Conservation (phyloP, 2,888 invertebrate species). For the Achlya flavicornis region DNA sequence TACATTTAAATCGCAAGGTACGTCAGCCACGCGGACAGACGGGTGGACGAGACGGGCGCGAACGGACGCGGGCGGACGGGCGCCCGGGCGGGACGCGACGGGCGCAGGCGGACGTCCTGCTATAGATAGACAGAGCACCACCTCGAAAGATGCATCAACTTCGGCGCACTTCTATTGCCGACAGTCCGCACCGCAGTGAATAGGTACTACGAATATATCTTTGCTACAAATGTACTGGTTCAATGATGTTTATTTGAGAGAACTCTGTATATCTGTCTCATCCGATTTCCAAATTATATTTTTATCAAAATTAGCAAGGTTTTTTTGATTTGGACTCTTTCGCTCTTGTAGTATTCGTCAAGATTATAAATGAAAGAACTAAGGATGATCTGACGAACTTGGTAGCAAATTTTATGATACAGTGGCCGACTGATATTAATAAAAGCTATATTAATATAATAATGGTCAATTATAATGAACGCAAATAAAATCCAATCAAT, state of each 20-base stretch:
- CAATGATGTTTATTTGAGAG: not conserved
- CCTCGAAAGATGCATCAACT: not conserved
- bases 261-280: not conserved
- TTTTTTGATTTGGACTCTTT: no score
- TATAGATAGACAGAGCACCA: conserved; percentile 14
- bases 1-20: conserved; percentile 8
- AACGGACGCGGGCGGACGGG: conserved; percentile 13
- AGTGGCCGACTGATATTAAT: no score
- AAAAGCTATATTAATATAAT: no score
- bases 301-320: no score
- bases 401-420: no score
- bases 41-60: conserved; percentile 14
- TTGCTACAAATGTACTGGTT: not conserved
- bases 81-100: conserved; percentile 16
- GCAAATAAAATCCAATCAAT: no score
- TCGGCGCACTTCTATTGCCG: conserved; percentile 19
- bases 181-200: conserved; percentile 12
- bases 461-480: no score
- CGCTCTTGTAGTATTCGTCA: no score
- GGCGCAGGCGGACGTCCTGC: conserved; percentile 13
- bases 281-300: no score
- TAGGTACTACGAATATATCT: not conserved
- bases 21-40: conserved; percentile 13
- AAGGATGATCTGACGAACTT: no score
- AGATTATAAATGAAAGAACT: no score